Percentiles rank a stretch among this genome's conserved stretches.
These are phyloP conservation scores for Lycaena phlaeas DNA, from an alignment of 2,888 invertebrate species.

Conservation along the genomic window DNA sequence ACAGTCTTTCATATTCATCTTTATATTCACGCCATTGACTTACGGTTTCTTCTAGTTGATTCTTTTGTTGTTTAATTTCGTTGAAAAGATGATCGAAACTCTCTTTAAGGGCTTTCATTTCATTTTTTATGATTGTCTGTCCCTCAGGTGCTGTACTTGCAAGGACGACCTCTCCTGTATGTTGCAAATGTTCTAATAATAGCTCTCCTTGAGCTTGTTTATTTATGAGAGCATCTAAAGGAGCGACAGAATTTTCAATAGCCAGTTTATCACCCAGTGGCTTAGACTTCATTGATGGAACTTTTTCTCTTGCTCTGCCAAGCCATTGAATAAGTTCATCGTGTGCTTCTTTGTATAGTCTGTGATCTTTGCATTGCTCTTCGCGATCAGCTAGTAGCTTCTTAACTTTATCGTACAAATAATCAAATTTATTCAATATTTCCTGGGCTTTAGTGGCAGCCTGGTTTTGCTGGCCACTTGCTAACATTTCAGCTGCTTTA, in stretches of 20 bases:
- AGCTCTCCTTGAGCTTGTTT: conserved; percentile 94
- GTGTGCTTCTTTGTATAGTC: conserved; percentile 91
- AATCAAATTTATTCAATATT: conserved; percentile 87
- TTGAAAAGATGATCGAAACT: conserved; percentile 88
- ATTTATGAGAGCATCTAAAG: conserved; percentile 88
- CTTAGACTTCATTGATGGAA: conserved; percentile 88
- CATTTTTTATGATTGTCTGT: conserved; percentile 85
- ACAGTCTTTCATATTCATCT: conserved; percentile 91
- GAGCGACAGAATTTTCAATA: conserved; percentile 89
- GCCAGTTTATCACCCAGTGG: conserved; percentile 89
- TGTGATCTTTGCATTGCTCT: conserved; percentile 90
- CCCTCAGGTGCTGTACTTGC: conserved; percentile 88
- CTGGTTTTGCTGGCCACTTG: conserved; percentile 87
- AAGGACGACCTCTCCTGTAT: conserved; percentile 89
- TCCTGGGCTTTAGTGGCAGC: conserved; percentile 89
- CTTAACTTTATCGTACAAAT: conserved; percentile 82
- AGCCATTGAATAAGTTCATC: conserved; percentile 93
- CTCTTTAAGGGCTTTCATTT: conserved; percentile 88
- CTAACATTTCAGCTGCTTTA: conserved; percentile 89
- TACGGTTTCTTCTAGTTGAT: conserved; percentile 85
- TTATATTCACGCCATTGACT: conserved; percentile 92
- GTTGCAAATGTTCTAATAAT: conserved; percentile 87
- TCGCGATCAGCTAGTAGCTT: conserved; percentile 84
- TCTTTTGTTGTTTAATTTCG: conserved; percentile 89
- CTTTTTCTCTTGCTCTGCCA: conserved; percentile 88